Percentiles rank a stretch among this genome's conserved stretches.
These are phyloP conservation scores for Palloptera scutellata DNA, from an alignment of 2,888 invertebrate species.

Conservation along the genomic window DNA sequence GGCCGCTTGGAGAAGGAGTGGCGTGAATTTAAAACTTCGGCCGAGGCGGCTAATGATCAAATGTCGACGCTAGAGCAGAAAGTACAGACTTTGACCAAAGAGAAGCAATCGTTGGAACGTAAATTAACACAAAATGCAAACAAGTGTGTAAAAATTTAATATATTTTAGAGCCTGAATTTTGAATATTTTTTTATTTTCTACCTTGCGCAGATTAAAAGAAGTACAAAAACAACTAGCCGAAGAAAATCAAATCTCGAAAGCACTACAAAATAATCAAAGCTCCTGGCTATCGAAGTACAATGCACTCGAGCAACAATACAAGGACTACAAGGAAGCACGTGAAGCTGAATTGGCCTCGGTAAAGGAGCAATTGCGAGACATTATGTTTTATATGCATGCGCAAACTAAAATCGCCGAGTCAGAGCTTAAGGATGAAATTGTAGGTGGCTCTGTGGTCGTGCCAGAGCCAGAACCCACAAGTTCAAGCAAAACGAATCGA, in stretches of 20 bases:
- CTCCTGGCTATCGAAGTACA: slow-evolving; percentile 74
- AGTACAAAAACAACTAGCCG: slow-evolving; percentile 76
- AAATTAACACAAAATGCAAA: slow-evolving; percentile 71
- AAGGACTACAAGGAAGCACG: slow-evolving; percentile 69
- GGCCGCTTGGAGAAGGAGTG: slow-evolving; percentile 69
- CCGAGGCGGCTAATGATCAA: slow-evolving; percentile 66
- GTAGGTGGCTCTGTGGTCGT: slow-evolving; percentile 58
- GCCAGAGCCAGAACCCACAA: slow-evolving; percentile 48
- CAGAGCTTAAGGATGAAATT: slow-evolving; percentile 60
- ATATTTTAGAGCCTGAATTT: background rate
- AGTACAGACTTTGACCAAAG: slow-evolving; percentile 68
- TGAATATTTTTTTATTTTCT: background rate
- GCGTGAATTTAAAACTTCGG: slow-evolving; percentile 67
- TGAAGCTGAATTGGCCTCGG: slow-evolving; percentile 76
- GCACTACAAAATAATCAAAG: slow-evolving; percentile 79
- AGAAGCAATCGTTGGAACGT: slow-evolving; percentile 76
- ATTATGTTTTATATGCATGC: slow-evolving; percentile 97
- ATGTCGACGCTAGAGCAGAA: slow-evolving; percentile 65
- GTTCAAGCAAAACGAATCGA: slow-evolving; percentile 46
- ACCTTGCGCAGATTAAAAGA: slow-evolving; percentile 68
- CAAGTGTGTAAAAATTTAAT: slow-evolving; percentile 65
- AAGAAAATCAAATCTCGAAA: slow-evolving; percentile 85
- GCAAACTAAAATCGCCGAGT: slow-evolving; percentile 66
- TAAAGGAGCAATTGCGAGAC: slow-evolving; percentile 93
- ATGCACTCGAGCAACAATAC: slow-evolving; percentile 67